Conservation (phyloP, 2,797 vertebrate genomes). For the Anolis apletophallus region DNA sequence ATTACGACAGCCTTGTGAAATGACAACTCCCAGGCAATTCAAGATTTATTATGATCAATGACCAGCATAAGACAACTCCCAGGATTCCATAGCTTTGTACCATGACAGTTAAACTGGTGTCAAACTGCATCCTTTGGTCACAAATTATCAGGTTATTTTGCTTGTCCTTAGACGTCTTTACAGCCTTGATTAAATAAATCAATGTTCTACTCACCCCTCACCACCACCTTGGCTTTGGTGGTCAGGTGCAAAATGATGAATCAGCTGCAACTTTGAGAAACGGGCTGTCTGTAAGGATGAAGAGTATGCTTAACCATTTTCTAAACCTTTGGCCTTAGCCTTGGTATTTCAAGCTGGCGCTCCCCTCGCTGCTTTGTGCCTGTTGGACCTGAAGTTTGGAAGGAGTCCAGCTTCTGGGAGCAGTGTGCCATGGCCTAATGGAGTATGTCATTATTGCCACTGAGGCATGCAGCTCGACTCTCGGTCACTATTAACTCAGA, state of each 20-base stretch:
- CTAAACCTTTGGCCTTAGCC: not conserved
- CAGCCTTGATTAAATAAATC: not conserved
- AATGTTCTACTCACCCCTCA: conserved; percentile 6
- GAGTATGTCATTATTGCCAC: conserved; percentile 45
- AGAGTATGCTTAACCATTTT: not conserved
- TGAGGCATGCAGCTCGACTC: conserved; percentile 21
- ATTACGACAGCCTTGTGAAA: too few relatives aligned
- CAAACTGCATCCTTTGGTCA: not conserved
- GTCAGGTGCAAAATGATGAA: conserved; percentile 15
- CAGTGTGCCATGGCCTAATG: conserved; percentile 35
- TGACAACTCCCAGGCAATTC: too few relatives aligned
- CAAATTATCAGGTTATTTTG: conserved; percentile 18
- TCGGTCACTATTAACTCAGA: conserved; percentile 54
- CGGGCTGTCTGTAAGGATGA: not conserved
- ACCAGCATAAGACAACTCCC: too few relatives aligned
- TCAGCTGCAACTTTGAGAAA: not conserved
- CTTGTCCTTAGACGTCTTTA: not conserved
- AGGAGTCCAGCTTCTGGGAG: conserved; percentile 35
- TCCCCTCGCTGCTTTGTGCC: not conserved
- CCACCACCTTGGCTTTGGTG: not conserved
- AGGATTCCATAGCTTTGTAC: too few relatives aligned
- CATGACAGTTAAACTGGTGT: too few relatives aligned
- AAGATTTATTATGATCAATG: too few relatives aligned
- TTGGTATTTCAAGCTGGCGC: conserved; percentile 7
- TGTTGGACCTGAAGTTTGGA: not conserved